Conservation (phyloP, 2,113 vertebrate species). For the Sander lucioperca region DNA sequence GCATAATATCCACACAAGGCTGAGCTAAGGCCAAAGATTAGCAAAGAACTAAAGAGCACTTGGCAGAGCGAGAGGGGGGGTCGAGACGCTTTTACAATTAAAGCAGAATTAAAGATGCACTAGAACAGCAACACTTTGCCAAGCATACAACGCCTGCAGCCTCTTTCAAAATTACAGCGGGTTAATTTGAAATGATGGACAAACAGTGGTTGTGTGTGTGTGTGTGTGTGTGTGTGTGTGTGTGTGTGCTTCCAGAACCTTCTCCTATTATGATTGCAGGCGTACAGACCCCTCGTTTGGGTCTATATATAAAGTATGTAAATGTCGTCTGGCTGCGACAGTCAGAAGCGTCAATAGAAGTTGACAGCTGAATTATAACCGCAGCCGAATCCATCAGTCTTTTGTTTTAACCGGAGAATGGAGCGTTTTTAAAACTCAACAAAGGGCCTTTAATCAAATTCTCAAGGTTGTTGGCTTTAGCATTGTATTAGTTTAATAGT, state of each 20-base stretch:
- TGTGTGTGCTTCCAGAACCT: constrained; percentile 64
- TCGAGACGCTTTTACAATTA: constrained; percentile 78
- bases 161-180: constrained; percentile 85
- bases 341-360: constrained; percentile 88
- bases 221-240: neutral
- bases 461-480: constrained; percentile 96
- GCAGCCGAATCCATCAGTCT: constrained; percentile 88
- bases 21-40: constrained; percentile 76
- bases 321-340: constrained; percentile 86
- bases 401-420: constrained; percentile 89
- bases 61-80: constrained; percentile 62
- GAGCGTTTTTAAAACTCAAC: constrained; percentile 92
- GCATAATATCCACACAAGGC: constrained; percentile 72
- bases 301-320: constrained; percentile 90
- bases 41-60: constrained; percentile 81
- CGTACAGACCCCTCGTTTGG: constrained; percentile 77
- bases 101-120: constrained; percentile 85
- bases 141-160: constrained; percentile 86
- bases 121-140: constrained; percentile 85
- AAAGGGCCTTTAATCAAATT: constrained; percentile 99
- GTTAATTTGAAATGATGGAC: constrained; percentile 88
- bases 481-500: constrained; percentile 99
- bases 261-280: constrained; percentile 82
- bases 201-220: constrained; percentile 75
- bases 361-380: constrained; percentile 91